Evolutionary conservation across 2,113 vertebrate species (phyloP).

Genomic region (Cinclus mexicanus): DNA sequence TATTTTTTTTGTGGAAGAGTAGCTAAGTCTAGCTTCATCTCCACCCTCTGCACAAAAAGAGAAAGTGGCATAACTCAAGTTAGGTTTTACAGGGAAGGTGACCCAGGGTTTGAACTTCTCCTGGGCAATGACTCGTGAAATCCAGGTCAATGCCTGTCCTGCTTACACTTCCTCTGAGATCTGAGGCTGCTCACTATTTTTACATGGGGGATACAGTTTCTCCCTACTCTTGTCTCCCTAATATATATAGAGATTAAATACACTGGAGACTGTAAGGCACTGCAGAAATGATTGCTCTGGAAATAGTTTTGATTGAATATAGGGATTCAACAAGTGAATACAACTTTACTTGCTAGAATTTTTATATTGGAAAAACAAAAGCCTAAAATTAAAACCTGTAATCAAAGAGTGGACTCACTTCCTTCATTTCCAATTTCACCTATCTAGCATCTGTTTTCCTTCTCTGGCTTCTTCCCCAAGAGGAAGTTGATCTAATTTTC

Average conservation of each 20-base stretch:
- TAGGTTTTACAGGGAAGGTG: not conserved
- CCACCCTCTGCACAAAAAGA: not conserved
- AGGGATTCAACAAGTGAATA: not conserved
- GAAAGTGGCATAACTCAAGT: fast-evolving
- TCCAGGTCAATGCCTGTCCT: not conserved
- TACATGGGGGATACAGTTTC: not conserved
- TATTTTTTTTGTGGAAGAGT: not conserved
- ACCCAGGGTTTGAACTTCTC: not conserved
- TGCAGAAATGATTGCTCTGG: not conserved
- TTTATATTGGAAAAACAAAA: not conserved
- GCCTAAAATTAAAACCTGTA: not conserved
- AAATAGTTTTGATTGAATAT: fast-evolving
- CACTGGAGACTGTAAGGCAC: not conserved
- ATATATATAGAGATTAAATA: not conserved
- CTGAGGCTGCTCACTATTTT: not conserved
- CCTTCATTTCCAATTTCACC: not conserved
- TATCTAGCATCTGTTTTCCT: conserved; percentile 4
- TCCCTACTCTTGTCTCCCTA: not conserved
- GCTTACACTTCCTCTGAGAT: not conserved
- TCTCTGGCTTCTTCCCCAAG: not conserved
- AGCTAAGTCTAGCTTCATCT: not conserved
- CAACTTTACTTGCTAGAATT: not conserved
- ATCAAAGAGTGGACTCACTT: conserved; percentile 14
- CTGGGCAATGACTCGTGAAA: not conserved
- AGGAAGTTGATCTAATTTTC: conserved; percentile 50